Evolutionary conservation across 1,140 invertebrate species (phyloP).

Genomic region (Hyles euphorbiae): DNA sequence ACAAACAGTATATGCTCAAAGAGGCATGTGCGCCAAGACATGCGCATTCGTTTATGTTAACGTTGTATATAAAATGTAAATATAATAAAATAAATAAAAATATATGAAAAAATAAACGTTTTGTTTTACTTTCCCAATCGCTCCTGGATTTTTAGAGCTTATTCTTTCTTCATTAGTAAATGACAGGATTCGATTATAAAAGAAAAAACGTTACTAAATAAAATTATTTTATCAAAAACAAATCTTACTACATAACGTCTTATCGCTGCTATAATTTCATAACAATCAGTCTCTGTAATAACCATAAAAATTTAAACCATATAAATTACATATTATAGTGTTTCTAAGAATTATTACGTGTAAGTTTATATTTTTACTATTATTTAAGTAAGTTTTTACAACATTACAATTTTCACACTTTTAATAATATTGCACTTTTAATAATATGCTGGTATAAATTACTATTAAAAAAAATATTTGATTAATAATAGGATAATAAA

Average conservation of each 20-base stretch:
- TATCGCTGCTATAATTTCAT: too few species aligned
- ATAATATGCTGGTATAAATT: background rate
- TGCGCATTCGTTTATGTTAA: slow-evolving; percentile 39
- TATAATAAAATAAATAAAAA: slow-evolving; percentile 62
- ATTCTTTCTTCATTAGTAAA: too few species aligned
- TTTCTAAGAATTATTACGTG: too few species aligned
- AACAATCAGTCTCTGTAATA: too few species aligned
- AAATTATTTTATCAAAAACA: too few species aligned
- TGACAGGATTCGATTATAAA: too few species aligned
- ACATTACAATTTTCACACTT: background rate
- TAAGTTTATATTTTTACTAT: background rate
- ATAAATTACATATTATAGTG: too few species aligned
- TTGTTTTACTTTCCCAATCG: too few species aligned
- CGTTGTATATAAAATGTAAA: slow-evolving; percentile 73
- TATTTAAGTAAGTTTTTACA: background rate
- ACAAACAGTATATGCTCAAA: slow-evolving; percentile 44
- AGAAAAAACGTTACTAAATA: too few species aligned
- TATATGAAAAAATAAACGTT: slow-evolving; percentile 48
- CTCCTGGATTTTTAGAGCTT: too few species aligned
- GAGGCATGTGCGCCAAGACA: slow-evolving; percentile 31
- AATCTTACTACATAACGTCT: too few species aligned
- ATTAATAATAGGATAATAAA: background rate
- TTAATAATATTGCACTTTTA: background rate
- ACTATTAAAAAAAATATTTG: background rate
- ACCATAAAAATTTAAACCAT: too few species aligned